Conservation (phyloP, 2,797 vertebrate genomes). For the Vespertilio murinus region DNA sequence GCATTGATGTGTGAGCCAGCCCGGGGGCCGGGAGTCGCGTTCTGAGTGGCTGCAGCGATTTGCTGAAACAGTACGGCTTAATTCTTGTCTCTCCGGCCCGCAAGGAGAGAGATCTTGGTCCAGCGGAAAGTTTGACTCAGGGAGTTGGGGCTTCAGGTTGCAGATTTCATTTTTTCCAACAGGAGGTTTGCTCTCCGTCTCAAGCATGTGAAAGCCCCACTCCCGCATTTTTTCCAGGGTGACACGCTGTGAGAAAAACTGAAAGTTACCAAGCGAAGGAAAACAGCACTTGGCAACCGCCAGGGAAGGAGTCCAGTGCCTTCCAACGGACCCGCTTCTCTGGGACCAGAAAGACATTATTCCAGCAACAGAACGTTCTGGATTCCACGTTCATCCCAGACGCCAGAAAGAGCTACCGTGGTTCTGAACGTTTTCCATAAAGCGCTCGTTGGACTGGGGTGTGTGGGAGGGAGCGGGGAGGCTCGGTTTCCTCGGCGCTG, state of each 20-base stretch:
- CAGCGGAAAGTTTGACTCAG: conserved; percentile 81
- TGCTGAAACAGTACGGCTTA: conserved; percentile 77
- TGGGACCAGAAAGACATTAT: conserved; percentile 31
- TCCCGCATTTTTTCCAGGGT: conserved; percentile 76
- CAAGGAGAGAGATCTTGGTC: conserved; percentile 67
- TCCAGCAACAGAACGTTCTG: background rate
- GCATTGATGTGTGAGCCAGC: conserved; percentile 79
- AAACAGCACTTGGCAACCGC: conserved; percentile 58
- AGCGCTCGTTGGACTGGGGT: background rate
- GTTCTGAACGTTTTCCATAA: background rate
- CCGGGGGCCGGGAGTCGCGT: conserved; percentile 75
- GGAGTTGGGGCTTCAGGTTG: conserved; percentile 63
- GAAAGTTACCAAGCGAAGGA: conserved; percentile 65
- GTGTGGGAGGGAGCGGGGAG: background rate
- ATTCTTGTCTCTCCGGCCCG: conserved; percentile 81
- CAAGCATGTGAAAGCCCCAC: conserved; percentile 51
- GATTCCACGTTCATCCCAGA: background rate
- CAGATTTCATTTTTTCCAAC: conserved; percentile 78
- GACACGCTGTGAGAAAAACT: conserved; percentile 65
- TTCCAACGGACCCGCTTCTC: conserved; percentile 40
- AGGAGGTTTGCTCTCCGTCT: conserved; percentile 66
- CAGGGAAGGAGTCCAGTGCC: background rate
- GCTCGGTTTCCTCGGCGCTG: accelerated
- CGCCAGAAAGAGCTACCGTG: background rate
- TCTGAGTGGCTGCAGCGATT: conserved; percentile 78